A percentile compares a stretch with the other conserved stretches of the same genome.
phyloP scores from a whole-genome alignment of 2,888 invertebrate genomes.

The Agrypnus murinus region DNA sequence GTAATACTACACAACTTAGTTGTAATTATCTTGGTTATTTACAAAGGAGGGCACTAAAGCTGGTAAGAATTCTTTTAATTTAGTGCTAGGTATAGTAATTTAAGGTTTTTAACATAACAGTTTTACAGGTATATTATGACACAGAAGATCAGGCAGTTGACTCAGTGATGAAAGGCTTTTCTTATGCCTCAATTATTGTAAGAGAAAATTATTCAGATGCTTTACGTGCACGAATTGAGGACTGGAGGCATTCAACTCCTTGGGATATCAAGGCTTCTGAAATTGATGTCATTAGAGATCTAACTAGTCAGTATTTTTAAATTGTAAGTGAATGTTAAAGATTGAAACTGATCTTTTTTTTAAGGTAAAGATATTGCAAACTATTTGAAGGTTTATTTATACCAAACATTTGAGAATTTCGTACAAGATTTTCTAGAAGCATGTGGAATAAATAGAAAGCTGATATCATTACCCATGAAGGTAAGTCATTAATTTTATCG shows the following conservation, averaged over 20 bases:
- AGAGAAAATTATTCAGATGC: slow-evolving; percentile 84
- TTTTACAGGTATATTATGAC: slow-evolving; percentile 48
- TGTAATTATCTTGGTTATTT: slow-evolving; percentile 86
- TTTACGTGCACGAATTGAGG: slow-evolving; percentile 72
- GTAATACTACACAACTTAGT: slow-evolving; percentile 81
- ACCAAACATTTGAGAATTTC: slow-evolving; percentile 83
- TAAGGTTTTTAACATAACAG: too few species aligned
- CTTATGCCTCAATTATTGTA: slow-evolving; percentile 86
- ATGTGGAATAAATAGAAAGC: slow-evolving; percentile 79
- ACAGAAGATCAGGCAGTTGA: slow-evolving; percentile 77
- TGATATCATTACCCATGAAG: slow-evolving; percentile 77
- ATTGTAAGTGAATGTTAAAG: neutral
- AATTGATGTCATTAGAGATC: slow-evolving; percentile 84
- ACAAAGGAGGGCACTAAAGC: slow-evolving; percentile 77
- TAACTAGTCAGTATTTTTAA: slow-evolving; percentile 81
- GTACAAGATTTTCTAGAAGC: slow-evolving; percentile 76
- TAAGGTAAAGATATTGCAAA: slow-evolving; percentile 95
- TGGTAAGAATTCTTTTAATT: slow-evolving; percentile 70
- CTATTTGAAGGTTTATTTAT: slow-evolving; percentile 83
- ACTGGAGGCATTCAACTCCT: slow-evolving; percentile 24
- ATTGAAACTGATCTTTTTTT: slow-evolving; percentile 57
- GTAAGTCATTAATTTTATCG: too few species aligned
- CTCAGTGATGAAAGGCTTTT: slow-evolving; percentile 81
- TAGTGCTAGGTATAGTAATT: too few species aligned
- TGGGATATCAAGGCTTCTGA: slow-evolving; percentile 78